Evolutionary conservation across 2,797 vertebrate species (phyloP).

Genomic region (Hippopotamyrus pictus): DNA sequence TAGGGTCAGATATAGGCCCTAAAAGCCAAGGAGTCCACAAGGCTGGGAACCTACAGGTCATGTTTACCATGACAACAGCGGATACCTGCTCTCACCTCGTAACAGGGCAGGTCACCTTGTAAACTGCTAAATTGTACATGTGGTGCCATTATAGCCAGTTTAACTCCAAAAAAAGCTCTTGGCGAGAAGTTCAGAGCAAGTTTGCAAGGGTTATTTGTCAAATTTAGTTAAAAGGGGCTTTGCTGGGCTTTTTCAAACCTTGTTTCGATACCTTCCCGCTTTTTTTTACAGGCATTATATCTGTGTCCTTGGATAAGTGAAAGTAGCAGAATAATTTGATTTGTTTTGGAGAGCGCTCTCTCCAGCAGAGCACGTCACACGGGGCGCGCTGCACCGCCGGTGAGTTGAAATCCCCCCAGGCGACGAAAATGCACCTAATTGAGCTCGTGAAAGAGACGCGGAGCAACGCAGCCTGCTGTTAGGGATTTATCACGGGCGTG

Average conservation of each 20-base stretch:
- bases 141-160: background rate
- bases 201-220: background rate
- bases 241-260: background rate
- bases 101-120: background rate
- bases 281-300: background rate
- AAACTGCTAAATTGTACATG: background rate
- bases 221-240: background rate
- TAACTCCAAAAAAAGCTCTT: background rate
- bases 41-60: background rate
- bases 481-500: background rate
- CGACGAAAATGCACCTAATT: background rate
- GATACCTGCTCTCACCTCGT: constrained; percentile 20
- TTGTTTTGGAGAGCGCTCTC: background rate
- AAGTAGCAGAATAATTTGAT: background rate
- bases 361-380: background rate
- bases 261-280: background rate
- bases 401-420: background rate
- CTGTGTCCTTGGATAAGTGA: background rate
- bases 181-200: background rate
- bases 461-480: background rate
- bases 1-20: background rate
- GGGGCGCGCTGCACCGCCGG: background rate
- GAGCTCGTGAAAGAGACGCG: background rate
- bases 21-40: background rate
- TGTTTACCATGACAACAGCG: constrained; percentile 24